A percentile compares a stretch with the other conserved stretches of the same genome.
phyloP scores from a whole-genome alignment of 2,113 vertebrate genomes.

The Sardina pilchardus region DNA sequence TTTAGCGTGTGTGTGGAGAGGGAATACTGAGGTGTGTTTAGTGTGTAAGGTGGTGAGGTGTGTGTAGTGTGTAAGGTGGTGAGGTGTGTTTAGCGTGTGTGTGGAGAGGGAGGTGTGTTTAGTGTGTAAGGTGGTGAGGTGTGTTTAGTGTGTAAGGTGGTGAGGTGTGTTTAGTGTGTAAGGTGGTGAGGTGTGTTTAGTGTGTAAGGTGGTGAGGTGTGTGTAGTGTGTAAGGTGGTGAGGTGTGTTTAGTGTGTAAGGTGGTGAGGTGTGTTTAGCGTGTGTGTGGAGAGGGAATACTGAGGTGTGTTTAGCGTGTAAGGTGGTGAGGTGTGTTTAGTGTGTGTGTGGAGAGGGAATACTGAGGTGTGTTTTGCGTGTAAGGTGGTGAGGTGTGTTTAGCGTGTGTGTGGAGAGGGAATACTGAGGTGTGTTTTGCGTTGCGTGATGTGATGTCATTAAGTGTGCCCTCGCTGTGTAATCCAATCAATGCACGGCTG shows the following conservation, averaged over 20 bases:
- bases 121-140: not conserved
- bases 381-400: not conserved
- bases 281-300: not conserved
- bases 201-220: too few relatives aligned
- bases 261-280: too few relatives aligned
- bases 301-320: too few relatives aligned
- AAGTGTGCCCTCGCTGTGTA: not conserved
- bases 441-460: not conserved
- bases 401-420: not conserved
- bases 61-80: too few relatives aligned
- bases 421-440: not conserved
- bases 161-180: too few relatives aligned
- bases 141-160: too few relatives aligned
- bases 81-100: too few relatives aligned
- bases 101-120: too few relatives aligned
- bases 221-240: not conserved
- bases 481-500: constrained; percentile 5
- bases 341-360: too few relatives aligned
- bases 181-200: not conserved
- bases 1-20: not conserved
- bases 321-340: too few relatives aligned
- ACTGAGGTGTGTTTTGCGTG: not conserved
- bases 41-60: not conserved
- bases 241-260: too few relatives aligned
- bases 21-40: too few relatives aligned